Percentiles rank a stretch among this genome's conserved stretches.
Conservation (phyloP, 30 jellyfish, hydroid and myxozoan genomes). For the Phacellophora camtschatica region DNA sequence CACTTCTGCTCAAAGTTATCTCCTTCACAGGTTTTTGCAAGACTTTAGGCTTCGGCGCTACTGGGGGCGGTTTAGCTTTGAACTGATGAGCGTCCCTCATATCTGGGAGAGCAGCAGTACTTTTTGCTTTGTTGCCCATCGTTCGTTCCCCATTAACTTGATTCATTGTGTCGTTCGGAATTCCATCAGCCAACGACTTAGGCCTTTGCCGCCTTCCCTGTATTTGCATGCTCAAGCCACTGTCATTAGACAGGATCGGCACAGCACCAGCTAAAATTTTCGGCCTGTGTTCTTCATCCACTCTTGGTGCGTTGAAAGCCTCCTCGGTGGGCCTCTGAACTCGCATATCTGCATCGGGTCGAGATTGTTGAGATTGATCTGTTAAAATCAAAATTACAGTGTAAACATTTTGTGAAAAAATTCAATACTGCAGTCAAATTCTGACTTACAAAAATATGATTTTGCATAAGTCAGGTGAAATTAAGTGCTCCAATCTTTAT, state of each 20-base stretch:
- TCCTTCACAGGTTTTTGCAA: slow-evolving; percentile 61
- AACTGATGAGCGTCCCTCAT: slow-evolving; percentile 50
- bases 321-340: no score
- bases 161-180: slow-evolving; percentile 55
- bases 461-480: no score
- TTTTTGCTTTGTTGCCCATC: slow-evolving; percentile 65
- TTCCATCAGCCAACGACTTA: slow-evolving; percentile 71
- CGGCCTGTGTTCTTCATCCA: slow-evolving; percentile 28
- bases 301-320: no score
- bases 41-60: slow-evolving; percentile 85
- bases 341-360: no score
- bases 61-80: slow-evolving; percentile 82
- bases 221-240: slow-evolving; percentile 1
- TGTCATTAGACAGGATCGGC: slow-evolving; percentile 38
- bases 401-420: no score
- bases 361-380: background rate
- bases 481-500: no score
- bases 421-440: no score
- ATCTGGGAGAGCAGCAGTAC: slow-evolving; percentile 68
- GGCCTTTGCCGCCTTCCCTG: slow-evolving; percentile 69
- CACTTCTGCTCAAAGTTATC: slow-evolving; percentile 66
- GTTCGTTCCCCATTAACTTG: slow-evolving; percentile 40
- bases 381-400: no score
- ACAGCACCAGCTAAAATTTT: slow-evolving; percentile 50
- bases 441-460: no score